A percentile compares a stretch with the other conserved stretches of the same genome.
phyloP scores from a whole-genome alignment of 2,113 vertebrate species.

The Sardina pilchardus region DNA sequence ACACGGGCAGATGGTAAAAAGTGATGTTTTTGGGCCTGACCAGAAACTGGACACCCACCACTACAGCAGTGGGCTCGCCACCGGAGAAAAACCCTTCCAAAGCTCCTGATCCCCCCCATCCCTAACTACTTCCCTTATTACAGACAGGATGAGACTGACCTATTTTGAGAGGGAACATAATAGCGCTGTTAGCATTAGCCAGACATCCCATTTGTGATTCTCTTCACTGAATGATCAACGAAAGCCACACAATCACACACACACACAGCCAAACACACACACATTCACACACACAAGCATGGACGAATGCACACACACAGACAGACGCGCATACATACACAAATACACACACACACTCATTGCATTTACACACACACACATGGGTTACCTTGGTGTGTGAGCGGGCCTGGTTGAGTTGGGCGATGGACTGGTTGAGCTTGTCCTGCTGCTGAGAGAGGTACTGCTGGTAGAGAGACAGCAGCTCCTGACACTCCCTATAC shows the following conservation, averaged over 20 bases:
- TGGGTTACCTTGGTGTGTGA: conserved; percentile 77
- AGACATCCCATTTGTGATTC: too few relatives aligned
- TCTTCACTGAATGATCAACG: too few relatives aligned
- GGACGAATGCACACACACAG: too few relatives aligned
- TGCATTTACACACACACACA: not conserved
- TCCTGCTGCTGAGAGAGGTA: conserved; percentile 91
- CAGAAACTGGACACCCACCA: too few relatives aligned
- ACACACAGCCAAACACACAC: too few relatives aligned
- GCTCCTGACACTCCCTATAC: conserved; percentile 94
- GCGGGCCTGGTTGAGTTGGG: conserved; percentile 74
- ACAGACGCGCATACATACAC: too few relatives aligned
- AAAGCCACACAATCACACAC: too few relatives aligned
- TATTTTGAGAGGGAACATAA: not conserved
- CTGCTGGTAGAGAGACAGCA: conserved; percentile 92
- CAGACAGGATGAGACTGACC: not conserved
- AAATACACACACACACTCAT: not conserved
- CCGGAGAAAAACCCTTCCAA: not conserved
- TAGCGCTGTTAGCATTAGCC: too few relatives aligned
- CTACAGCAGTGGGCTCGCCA: not conserved
- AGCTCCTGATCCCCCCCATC: not conserved
- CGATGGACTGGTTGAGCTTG: conserved; percentile 83
- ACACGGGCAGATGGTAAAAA: too few relatives aligned
- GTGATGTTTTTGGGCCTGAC: not conserved
- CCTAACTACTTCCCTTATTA: not conserved
- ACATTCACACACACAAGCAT: too few relatives aligned